Evolutionary conservation across 2,888 invertebrate species (phyloP).

Genomic region (Crematogaster levior): DNA sequence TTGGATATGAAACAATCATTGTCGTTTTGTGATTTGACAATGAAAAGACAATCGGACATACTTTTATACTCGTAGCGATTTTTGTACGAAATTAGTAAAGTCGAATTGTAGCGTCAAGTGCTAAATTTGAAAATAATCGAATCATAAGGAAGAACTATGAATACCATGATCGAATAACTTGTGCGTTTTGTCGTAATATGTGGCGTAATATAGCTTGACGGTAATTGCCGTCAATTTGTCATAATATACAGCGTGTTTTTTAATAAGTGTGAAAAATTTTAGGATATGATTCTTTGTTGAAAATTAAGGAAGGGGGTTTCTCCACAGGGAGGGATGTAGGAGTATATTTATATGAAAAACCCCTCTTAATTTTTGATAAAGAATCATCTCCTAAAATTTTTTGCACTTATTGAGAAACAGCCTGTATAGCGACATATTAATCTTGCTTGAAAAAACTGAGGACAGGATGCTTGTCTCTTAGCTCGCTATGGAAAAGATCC

Average conservation of each 20-base stretch:
- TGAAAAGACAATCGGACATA: slow-evolving; percentile 23
- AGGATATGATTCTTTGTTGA: no score
- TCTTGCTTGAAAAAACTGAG: background rate
- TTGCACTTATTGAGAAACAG: no score
- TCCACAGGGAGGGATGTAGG: no score
- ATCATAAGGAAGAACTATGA: background rate
- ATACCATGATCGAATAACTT: background rate
- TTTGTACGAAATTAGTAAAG: slow-evolving; percentile 8
- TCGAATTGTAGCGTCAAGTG: background rate
- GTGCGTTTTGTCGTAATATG: background rate
- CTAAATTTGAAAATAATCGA: background rate
- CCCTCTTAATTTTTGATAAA: no score
- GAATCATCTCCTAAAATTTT: no score
- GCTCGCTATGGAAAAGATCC: background rate
- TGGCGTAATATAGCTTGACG: background rate
- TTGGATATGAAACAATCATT: slow-evolving; percentile 23
- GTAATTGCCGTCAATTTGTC: background rate
- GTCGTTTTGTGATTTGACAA: slow-evolving; percentile 16
- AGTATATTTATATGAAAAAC: no score
- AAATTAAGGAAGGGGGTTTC: no score
- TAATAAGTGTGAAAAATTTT: no score
- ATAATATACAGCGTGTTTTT: background rate
- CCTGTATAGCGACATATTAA: no score
- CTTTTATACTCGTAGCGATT: background rate
- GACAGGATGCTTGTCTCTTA: background rate